These are phyloP conservation scores for Montipora capricornis DNA, from an alignment of 64 coral and sea anemone genomes.

Conservation along the genomic window DNA sequence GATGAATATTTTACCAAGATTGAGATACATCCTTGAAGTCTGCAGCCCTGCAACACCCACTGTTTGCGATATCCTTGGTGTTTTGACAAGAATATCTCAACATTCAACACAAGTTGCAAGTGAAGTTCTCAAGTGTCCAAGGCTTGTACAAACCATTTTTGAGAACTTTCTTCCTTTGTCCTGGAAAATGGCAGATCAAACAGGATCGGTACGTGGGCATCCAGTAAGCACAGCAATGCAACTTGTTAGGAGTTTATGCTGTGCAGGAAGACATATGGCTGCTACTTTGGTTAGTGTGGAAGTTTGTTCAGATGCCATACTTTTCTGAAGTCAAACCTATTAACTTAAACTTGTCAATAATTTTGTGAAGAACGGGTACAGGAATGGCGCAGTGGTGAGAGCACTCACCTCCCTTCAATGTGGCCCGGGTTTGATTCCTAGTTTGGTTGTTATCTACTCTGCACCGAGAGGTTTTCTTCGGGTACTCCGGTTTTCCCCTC, in stretches of 20 bases:
- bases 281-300: slow-evolving; percentile 67
- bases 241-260: slow-evolving; percentile 76
- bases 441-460: too few species aligned
- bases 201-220: slow-evolving; percentile 58
- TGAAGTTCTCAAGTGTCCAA: slow-evolving; percentile 83
- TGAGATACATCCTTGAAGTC: slow-evolving; percentile 94
- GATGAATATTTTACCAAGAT: slow-evolving; percentile 88
- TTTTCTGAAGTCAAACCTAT: too few species aligned
- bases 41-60: slow-evolving; percentile 65
- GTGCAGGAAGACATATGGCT: slow-evolving; percentile 78
- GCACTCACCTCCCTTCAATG: too few species aligned
- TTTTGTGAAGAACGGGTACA: too few species aligned
- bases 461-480: too few species aligned
- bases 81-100: slow-evolving; percentile 83
- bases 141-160: slow-evolving; percentile 83
- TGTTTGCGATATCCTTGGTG: slow-evolving; percentile 69
- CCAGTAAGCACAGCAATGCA: slow-evolving; percentile 80
- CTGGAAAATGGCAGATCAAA: slow-evolving; percentile 63
- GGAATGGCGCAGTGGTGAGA: too few species aligned
- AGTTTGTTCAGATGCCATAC: background rate
- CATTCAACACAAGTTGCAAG: slow-evolving; percentile 83
- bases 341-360: too few species aligned
- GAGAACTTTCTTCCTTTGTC: slow-evolving; percentile 87
- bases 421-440: too few species aligned
- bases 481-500: too few species aligned